Evolutionary conservation across 2,797 vertebrate species (phyloP).

Genomic region (Urocyon cinereoargenteus): DNA sequence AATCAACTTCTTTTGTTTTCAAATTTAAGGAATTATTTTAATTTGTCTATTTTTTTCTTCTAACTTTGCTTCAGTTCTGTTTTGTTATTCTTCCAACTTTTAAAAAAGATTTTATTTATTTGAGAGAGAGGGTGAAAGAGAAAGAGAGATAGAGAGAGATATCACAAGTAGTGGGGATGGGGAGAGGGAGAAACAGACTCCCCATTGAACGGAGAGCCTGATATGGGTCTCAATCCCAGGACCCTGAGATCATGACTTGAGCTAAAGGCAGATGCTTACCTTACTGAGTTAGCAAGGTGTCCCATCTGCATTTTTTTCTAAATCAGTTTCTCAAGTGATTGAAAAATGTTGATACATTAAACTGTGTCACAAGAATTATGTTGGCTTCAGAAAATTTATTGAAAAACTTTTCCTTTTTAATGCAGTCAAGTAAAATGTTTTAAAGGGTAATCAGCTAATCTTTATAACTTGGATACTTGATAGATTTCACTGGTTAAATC

Average conservation of each 20-base stretch:
- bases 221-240: too few relatives aligned
- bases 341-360: slow-evolving; percentile 29
- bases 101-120: too few relatives aligned
- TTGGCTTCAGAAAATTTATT: slow-evolving; percentile 35
- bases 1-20: background rate
- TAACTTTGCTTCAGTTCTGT: slow-evolving; percentile 2
- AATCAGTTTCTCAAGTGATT: background rate
- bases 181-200: too few relatives aligned
- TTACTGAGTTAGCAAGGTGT: too few relatives aligned
- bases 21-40: slow-evolving; percentile 12
- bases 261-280: too few relatives aligned
- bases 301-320: background rate
- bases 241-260: too few relatives aligned
- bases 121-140: too few relatives aligned
- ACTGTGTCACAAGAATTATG: background rate
- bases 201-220: too few relatives aligned
- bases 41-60: background rate
- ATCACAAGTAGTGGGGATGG: too few relatives aligned
- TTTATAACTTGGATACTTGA: background rate
- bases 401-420: background rate
- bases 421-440: background rate
- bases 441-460: background rate
- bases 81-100: background rate
- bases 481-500: background rate
- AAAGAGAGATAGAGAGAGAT: too few relatives aligned